phyloP scores from a whole-genome alignment of 2,113 vertebrate genomes.

The Thamnophis sirtalis region DNA sequence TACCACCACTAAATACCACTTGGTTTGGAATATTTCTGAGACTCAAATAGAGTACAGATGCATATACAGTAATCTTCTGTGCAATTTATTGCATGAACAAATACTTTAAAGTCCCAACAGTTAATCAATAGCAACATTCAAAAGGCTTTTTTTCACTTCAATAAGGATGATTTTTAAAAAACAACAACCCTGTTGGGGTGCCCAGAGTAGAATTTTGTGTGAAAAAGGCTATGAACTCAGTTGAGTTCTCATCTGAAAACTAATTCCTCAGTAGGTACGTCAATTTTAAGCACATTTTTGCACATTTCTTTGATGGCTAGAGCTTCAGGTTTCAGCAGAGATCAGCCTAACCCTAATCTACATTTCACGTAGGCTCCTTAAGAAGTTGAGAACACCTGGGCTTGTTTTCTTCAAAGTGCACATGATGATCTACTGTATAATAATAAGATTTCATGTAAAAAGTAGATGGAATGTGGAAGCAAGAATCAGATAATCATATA shows the following conservation, averaged over 20 bases:
- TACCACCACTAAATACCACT: background rate
- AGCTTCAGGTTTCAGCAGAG: background rate
- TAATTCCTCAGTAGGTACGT: background rate
- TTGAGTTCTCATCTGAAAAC: background rate
- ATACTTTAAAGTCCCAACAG: background rate
- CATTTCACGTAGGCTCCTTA: background rate
- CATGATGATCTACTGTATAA: background rate
- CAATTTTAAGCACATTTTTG: background rate
- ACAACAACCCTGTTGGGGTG: background rate
- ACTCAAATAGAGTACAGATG: background rate
- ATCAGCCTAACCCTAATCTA: background rate
- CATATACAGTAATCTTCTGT: background rate
- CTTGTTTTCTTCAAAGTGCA: background rate
- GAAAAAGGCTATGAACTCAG: background rate
- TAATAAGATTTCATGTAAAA: background rate
- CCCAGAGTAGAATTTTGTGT: background rate
- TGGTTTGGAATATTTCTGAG: background rate
- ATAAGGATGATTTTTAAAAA: background rate
- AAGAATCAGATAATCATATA: background rate
- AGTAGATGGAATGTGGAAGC: background rate
- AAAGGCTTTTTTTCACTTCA: background rate
- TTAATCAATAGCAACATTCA: background rate
- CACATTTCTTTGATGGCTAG: background rate
- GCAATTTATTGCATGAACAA: background rate
- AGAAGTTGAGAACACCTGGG: background rate